phyloP scores from a whole-genome alignment of 2,113 vertebrate species.

The Boleophthalmus pectinirostris region DNA sequence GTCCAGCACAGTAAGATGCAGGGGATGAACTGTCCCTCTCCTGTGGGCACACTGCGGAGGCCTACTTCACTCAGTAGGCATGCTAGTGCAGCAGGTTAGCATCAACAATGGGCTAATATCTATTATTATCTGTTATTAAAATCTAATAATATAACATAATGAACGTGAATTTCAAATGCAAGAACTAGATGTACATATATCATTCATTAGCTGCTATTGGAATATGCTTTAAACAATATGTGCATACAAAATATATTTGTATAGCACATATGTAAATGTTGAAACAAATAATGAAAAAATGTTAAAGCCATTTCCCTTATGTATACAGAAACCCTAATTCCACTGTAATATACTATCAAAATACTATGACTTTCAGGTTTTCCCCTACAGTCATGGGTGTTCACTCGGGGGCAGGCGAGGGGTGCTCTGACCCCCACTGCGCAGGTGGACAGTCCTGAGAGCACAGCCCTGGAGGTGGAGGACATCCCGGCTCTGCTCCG shows the following conservation, averaged over 20 bases:
- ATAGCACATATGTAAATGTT: neutral
- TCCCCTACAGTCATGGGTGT: constrained; percentile 82
- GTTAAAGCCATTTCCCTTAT: neutral
- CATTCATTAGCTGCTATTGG: neutral
- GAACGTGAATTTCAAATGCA: neutral
- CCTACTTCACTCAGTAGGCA: constrained; percentile 91
- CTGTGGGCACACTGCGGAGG: constrained; percentile 82
- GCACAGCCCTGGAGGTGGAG: constrained; percentile 80
- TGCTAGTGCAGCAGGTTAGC: constrained; percentile 82
- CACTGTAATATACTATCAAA: neutral
- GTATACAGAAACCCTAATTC: neutral
- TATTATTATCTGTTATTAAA: too few relatives aligned
- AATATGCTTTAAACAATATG: neutral
- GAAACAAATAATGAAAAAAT: neutral
- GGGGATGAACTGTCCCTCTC: constrained; percentile 69
- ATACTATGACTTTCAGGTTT: constrained; percentile 67
- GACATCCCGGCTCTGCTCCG: constrained; percentile 89
- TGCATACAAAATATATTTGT: neutral
- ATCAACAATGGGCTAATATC: neutral
- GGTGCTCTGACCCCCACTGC: constrained; percentile 72
- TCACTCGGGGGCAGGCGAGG: constrained; percentile 78
- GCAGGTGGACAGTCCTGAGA: constrained; percentile 64
- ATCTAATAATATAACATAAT: too few relatives aligned
- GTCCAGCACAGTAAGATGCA: constrained; percentile 52
- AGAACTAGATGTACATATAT: neutral